Percentiles rank a stretch among this genome's conserved stretches.
phyloP scores from a whole-genome alignment of 2,113 vertebrate species.

The Sorex araneus region DNA sequence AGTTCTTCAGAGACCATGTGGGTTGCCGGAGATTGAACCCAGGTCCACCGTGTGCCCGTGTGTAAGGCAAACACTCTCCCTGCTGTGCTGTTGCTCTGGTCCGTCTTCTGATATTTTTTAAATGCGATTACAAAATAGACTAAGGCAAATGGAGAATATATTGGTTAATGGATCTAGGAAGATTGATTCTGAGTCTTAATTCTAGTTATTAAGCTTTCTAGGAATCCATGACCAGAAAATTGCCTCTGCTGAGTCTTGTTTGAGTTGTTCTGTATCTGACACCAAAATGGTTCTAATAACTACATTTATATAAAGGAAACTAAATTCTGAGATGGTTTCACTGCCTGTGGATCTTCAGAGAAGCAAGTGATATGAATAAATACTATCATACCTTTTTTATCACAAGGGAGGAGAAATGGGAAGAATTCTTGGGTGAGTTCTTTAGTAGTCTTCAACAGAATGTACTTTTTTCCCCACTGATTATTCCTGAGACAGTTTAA shows the following conservation, averaged over 20 bases:
- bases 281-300: constrained; percentile 52
- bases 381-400: constrained; percentile 22
- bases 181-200: constrained; percentile 59
- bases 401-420: not conserved
- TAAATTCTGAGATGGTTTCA: constrained; percentile 49
- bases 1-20: no score
- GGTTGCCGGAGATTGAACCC: no score
- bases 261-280: constrained; percentile 57
- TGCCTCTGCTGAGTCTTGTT: constrained; percentile 60
- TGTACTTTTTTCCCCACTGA: not conserved
- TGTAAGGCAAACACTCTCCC: no score
- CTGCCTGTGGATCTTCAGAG: constrained; percentile 9
- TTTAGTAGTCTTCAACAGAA: constrained; percentile 8
- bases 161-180: constrained; percentile 26
- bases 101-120: not conserved
- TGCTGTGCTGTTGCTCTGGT: no score
- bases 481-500: not conserved
- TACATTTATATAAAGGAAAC: constrained; percentile 69
- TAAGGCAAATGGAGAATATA: constrained; percentile 38
- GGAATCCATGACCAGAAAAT: constrained; percentile 65
- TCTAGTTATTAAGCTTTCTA: constrained; percentile 71
- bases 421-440: not conserved
- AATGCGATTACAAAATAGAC: constrained; percentile 30
- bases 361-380: not conserved
- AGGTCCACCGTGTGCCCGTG: no score